Evolutionary conservation across 2,113 vertebrate genomes (phyloP), one percentile per base, ranked within the genome.

Genomic region (Pimephales promelas): DNA sequence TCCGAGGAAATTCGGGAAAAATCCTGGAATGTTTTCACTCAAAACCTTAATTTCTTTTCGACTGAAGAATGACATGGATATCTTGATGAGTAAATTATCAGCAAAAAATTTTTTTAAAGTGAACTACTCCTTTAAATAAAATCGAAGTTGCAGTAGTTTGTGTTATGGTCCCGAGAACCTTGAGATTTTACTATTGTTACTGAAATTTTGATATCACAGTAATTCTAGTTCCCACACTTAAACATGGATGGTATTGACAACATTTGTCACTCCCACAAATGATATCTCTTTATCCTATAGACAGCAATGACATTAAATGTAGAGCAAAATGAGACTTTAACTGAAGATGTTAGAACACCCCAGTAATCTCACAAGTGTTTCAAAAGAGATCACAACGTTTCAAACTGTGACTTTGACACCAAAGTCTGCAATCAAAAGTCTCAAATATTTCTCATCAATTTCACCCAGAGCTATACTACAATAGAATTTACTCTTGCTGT

Each of bases 401-500:
- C 64, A 68, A 66, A 66, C 62, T 64, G 26, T 62, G 59, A n/a
- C n/a, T n/a, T n/a, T n/a, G 26, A 66, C 31, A 64, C 28, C 16
- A 66, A 64, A 11, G 16, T 66, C 18, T 18, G 8, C 28, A 66
- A 64, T 64, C 61, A 18, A 64, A 20, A 66, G 28, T 66, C 28
- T 34, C 9, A 36, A 36, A 36, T 68, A 68, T 68, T 36, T 68
- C 16, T 36, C 64, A 68, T 20, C 18, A 10, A 36, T 22, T 66
- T 22, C 64, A 54, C 52, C 52, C 18, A 52, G 9, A 18, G 61
- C 31, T 68, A 36, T 68, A 10, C 18, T n/a, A 40, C 9, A 2
- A 40, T 40, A 10, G 62, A 16, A 66, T 64, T 66, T 66, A 34
- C 28, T 10, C 62, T 18, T 20, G 28, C 34, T 22, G 64, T 68